Evolutionary conservation across 2,113 vertebrate genomes (phyloP), one percentile per base, ranked within the genome.

Genomic region (Bombycilla garrulus): DNA sequence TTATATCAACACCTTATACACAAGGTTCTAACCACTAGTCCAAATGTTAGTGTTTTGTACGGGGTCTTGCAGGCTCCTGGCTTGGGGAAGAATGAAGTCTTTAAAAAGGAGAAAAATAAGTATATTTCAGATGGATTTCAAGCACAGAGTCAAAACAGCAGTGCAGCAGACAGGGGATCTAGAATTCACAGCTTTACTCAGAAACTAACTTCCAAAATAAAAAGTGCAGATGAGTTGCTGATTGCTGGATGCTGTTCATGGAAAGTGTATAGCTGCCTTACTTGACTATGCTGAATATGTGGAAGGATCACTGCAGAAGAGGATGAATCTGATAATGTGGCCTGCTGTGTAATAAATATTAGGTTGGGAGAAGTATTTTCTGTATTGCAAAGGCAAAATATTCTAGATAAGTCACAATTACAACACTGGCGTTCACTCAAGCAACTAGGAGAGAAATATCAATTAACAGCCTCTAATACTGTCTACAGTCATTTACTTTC

Each of bases 331-430:
- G 97, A 94, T 92, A 97, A 35, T 60, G 97, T 67, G 44, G 92
- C 96, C 93, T 98, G 96, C 94, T 98, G 95, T 36, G 98, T 99
- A 96, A 98, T 96, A 92, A 98, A 98, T 66, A 97, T 96, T 60
- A 92, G 87, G 24, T 89, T 95, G 85, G 85, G 90, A 73, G 74
- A 90, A 92, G 94, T 93, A 92, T 95, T 93, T 96, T 96, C 97
- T 91, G 83, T 74, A 72, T 97, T 97, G 90, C 48, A 96, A 95
- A 69, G 42, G 66, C 54, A 94, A 97, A 97, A 84, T 51, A 79
- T 53, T 57, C 14, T 33, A 79, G 47, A 45, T 79, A 50, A 88
- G 67, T 85, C 65, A 89, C 40, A 26, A 71, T 45, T 81, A 77
- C 82, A 36, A 77, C 14, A 79, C 6, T 74, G 18, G 15, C 47